Percentiles rank a stretch among this genome's conserved stretches.
These are phyloP conservation scores for Thecocarcelia acutangulata DNA, from an alignment of 2,888 invertebrate species.

Conservation along the genomic window DNA sequence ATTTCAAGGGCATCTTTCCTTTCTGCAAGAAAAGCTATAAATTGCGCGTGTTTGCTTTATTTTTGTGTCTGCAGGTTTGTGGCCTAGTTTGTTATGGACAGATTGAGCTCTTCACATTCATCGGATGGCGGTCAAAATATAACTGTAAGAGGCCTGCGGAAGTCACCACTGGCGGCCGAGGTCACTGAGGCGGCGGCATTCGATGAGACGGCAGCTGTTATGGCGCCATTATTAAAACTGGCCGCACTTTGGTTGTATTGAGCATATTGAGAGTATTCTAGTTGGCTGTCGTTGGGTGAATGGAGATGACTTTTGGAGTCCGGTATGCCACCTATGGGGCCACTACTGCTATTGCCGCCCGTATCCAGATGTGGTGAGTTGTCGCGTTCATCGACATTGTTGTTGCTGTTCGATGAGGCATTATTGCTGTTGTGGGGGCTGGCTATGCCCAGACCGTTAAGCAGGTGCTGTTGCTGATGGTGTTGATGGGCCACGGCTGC, in stretches of 20 bases:
- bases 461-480: constrained; percentile 76
- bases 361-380: constrained; percentile 80
- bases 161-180: constrained; percentile 77
- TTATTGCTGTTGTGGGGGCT: constrained; percentile 73
- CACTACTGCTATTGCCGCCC: constrained; percentile 72
- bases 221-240: constrained; percentile 59
- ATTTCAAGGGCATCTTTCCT: background rate
- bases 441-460: constrained; percentile 74
- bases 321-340: constrained; percentile 65
- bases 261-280: constrained; percentile 80
- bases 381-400: constrained; percentile 79
- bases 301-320: constrained; percentile 79
- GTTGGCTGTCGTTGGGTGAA: constrained; percentile 78
- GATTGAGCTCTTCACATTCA: constrained; percentile 78
- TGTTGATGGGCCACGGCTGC: constrained; percentile 79
- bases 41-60: constrained; percentile 2
- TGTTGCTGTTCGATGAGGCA: constrained; percentile 76
- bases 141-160: constrained; percentile 81
- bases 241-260: constrained; percentile 75
- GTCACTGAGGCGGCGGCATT: constrained; percentile 65
- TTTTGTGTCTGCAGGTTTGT: background rate
- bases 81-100: constrained; percentile 77
- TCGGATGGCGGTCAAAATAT: constrained; percentile 81
- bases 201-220: constrained; percentile 52
- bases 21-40: background rate